Percentiles rank a stretch among this genome's conserved stretches.
Conservation (phyloP, 2,113 vertebrate genomes). For the western clawed frog (Xenopus tropicalis) region UCB_Xtro_10.0 CM004448.2:147383001-147383500, state of each 20-base stretch:
- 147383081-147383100: slow-evolving; percentile 20
- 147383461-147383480: too few species aligned
- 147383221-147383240: neutral
- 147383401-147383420: too few species aligned
- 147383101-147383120: slow-evolving; percentile 36
- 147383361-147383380: too few species aligned
- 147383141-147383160: slow-evolving; percentile 38
- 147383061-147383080: slow-evolving; percentile 29
- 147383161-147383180: slow-evolving; percentile 43
- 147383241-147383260: neutral
- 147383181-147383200: slow-evolving; percentile 33
- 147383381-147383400: too few species aligned
- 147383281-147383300: too few species aligned
- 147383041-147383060: slow-evolving; percentile 21
- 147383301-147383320: too few species aligned
- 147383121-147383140: slow-evolving; percentile 38
- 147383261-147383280: neutral
- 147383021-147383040: neutral
- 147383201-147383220: neutral
- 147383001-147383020: slow-evolving; percentile 16
- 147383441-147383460: too few species aligned
- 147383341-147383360: too few species aligned
- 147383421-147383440: too few species aligned
- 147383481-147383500: too few species aligned
- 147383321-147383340: too few species aligned